Conservation (phyloP, 1,140 invertebrate species). For the Zaprionus kolodkinae region DNA sequence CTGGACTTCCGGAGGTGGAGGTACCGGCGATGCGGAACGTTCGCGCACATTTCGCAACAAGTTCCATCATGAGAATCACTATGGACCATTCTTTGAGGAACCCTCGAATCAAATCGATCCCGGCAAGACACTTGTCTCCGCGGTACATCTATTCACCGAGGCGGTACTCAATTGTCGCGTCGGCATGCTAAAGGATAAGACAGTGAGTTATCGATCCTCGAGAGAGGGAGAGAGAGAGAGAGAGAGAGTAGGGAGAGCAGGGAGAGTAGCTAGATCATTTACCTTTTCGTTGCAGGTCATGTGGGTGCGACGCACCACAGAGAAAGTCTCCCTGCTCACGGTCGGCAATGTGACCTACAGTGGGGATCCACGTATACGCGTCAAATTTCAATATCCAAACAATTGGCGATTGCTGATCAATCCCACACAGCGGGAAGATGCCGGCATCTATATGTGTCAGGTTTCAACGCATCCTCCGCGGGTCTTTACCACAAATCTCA, state of each 20-base stretch:
- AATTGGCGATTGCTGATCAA: constrained; percentile 92
- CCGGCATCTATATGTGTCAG: constrained; percentile 93
- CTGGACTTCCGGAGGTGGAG: constrained; percentile 50
- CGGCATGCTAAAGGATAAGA: constrained; percentile 93
- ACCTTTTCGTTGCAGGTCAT: constrained; percentile 87
- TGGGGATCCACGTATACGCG: constrained; percentile 88
- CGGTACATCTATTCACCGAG: constrained; percentile 90
- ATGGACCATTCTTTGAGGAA: constrained; percentile 92
- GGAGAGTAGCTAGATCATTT: neutral
- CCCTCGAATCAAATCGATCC: constrained; percentile 70
- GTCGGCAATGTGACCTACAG: constrained; percentile 90
- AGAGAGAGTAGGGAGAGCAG: neutral
- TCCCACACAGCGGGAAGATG: constrained; percentile 90
- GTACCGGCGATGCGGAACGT: constrained; percentile 84
- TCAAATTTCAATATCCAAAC: constrained; percentile 92
- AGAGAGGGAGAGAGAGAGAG: neutral
- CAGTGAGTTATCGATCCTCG: constrained; percentile 86
- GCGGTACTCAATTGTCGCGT: constrained; percentile 92
- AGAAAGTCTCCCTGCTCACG: constrained; percentile 90
- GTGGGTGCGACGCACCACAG: constrained; percentile 89
- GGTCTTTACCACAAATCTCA: constrained; percentile 87
- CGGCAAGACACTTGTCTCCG: constrained; percentile 85
- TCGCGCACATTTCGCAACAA: constrained; percentile 85
- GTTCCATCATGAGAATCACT: constrained; percentile 86
- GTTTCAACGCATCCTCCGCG: constrained; percentile 93